These are phyloP conservation scores for Tursiops truncatus DNA, from an alignment of 2,113 vertebrate species.

Conservation along the genomic window DNA sequence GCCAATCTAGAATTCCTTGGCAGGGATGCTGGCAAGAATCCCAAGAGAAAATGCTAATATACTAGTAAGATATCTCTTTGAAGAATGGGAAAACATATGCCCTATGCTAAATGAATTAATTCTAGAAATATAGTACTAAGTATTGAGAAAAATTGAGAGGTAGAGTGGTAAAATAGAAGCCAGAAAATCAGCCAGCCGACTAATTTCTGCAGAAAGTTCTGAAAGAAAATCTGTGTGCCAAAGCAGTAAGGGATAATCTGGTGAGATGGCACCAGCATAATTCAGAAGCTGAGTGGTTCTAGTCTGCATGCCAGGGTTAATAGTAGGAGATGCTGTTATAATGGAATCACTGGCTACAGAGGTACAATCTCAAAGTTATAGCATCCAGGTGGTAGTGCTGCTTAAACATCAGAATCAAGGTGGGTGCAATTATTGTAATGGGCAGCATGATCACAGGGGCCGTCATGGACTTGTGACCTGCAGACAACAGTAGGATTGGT, in stretches of 20 bases:
- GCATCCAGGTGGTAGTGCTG: not conserved
- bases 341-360: not conserved
- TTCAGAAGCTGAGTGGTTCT: not conserved
- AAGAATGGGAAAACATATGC: not conserved
- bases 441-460: not conserved
- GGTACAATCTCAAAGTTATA: not conserved
- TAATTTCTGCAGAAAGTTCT: not conserved
- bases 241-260: not conserved
- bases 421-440: not conserved
- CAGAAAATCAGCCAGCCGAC: not conserved
- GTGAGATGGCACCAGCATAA: too few relatives aligned
- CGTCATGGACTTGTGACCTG: not conserved
- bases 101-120: not conserved
- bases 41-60: not conserved
- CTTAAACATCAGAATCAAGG: not conserved
- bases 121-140: not conserved
- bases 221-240: not conserved
- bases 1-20: not conserved
- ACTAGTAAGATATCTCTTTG: not conserved
- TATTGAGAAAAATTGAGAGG: not conserved
- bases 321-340: not conserved
- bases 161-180: not conserved
- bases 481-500: not conserved
- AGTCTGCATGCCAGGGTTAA: not conserved
- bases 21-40: not conserved